Evolutionary conservation across 2,888 invertebrate species (phyloP).

Genomic region (Parapristionchus giblindavisi): DNA sequence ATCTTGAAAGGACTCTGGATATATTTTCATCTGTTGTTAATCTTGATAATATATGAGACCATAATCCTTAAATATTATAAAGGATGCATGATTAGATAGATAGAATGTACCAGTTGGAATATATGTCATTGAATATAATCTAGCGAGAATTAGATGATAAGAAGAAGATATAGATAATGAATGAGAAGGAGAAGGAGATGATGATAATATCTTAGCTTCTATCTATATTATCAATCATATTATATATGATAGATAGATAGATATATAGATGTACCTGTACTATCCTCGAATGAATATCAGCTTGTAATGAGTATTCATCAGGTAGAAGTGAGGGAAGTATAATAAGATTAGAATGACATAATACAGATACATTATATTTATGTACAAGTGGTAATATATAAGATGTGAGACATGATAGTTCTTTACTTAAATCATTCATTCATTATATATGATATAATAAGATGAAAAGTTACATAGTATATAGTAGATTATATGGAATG

Average conservation of each 20-base stretch:
- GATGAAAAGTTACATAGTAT: neutral
- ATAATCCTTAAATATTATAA: constrained; percentile 24
- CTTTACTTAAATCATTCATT: constrained; percentile 24
- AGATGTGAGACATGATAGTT: neutral
- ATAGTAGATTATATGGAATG: neutral
- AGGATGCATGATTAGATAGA: neutral
- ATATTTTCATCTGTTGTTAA: constrained; percentile 30
- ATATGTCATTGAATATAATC: constrained; percentile 82
- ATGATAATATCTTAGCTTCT: constrained; percentile 8
- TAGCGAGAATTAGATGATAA: constrained; percentile 51
- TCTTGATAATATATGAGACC: constrained; percentile 31
- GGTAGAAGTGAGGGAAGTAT: constrained; percentile 92
- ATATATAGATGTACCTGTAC: constrained; percentile 55
- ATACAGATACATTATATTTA: constrained; percentile 95
- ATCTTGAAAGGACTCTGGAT: neutral
- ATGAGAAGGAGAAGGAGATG: neutral
- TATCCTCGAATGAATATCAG: constrained; percentile 69
- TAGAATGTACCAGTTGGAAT: constrained; percentile 83
- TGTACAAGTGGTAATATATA: constrained; percentile 85
- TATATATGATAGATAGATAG: neutral
- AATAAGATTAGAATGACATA: constrained; percentile 90
- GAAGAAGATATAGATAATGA: neutral
- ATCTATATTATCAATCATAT: constrained; percentile 10
- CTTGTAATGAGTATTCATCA: constrained; percentile 78
- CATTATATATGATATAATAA: no score